Evolutionary conservation across 1,140 invertebrate species (phyloP), one percentile per base, ranked within the genome.

Genomic region (Hypothenemus hampei): DNA sequence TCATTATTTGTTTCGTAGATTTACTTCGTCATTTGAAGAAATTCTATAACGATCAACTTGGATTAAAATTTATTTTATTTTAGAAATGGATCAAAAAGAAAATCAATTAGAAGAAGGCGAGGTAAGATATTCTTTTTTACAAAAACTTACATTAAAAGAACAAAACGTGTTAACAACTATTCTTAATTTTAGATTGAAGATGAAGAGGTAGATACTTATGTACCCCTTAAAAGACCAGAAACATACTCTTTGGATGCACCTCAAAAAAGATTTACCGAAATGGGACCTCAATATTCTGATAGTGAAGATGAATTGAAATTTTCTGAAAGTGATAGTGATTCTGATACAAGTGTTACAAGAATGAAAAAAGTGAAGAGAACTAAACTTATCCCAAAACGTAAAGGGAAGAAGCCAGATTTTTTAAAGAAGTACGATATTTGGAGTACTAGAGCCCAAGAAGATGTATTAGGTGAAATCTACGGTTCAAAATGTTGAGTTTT

Each of bases 351-450:
- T 1, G 51, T 53, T 5, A 62, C 51, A 33, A 36, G 7, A 49
- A 50, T 1, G 18, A 58, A 65, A 49, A 65, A 53, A 57, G 54
- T 4, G 72, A 75, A 33, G 73, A 74, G 22, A 74, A 73, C 65
- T 61, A 65, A 73, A 72, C 44, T 71, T 15, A 75, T 73, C 66
- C 60, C 49, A 70, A 61, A 70, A 70, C 48, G 41, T 58, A 10
- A 43, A 58, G 3, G 16, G 13, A 49, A 63, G 58, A 49, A 62
- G 65, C 15, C 46, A 64, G 11, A 51, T 58, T 58, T 26, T 44
- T 21, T 43, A 1, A 74, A 81, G 19, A 82, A 81, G 61, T 82
- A 81, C 59, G 80, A 81, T 61, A 75, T 82, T 50, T 83, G 81
- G 81, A 76, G 78, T 48, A 75, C 72, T 1, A 76, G 79, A 24